Base-by-base conservation (phyloP, 1,140 invertebrate genomes). In the Lepidurus arcticus region DNA sequence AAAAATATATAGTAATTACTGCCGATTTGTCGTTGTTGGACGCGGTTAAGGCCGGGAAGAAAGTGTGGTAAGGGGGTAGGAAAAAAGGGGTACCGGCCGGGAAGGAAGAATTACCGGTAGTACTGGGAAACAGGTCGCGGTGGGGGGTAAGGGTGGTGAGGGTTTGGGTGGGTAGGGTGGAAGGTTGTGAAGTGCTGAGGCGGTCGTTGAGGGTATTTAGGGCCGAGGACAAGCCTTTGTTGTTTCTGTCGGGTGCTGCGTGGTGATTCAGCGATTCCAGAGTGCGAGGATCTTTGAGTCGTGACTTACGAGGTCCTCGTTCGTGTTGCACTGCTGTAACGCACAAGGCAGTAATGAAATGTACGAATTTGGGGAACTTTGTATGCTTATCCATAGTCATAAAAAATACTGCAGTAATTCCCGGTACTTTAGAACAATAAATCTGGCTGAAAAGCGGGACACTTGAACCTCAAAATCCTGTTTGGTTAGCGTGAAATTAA, bases 281-380 rank as follows among this genome's bases (percentile, higher is more conserved):
- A 21, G 53, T n/a, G 53, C 53, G 53, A 43, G 78, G 75, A 47
- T 78, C 78, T 47, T 78, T 78, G 43, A 78, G 73, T 44, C 78
- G 73, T 44, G 88, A 86, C 82, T 88, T 89, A 21, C 89, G 80
- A 9, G 89, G 89, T 42, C 88, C 88, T 79, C 88, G 80, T 81
- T 89, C 88, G 82, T 89, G 89, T 82, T 89, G 88, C 13, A 89
- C 89, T 77, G 89, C 88, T 89, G 77, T 44, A 79, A 45, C 73
- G 53, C 21, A 82, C 77, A 82, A 78, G 42, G 42, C n/a, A 9
- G 13, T 65, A 21, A 65, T 65, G 53, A 21, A 65, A 65, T 21
- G 21, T 13, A 65, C 16, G 53, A 65, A 65, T 65, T 16, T 65
- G 16, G 21, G 53, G 34, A 34, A 34, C 34, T 34, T 34, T 34